phyloP scores from a whole-genome alignment of 2,113 vertebrate species.

The Cottus gobio region DNA sequence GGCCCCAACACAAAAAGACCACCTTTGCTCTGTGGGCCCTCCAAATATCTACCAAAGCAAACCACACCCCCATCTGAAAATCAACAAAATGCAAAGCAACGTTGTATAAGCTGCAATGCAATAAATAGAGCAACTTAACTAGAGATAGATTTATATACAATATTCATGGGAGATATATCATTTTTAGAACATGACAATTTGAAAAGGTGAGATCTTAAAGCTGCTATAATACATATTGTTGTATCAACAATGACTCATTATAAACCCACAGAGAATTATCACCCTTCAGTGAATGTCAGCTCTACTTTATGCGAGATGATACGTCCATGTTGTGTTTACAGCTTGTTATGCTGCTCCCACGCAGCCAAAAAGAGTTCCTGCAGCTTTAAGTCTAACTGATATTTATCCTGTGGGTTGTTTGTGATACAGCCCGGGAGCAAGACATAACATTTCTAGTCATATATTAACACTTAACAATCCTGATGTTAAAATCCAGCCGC shows the following conservation, averaged over 20 bases:
- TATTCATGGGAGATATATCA: background rate
- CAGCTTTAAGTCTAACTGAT: too few species aligned
- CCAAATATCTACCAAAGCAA: conserved; percentile 31
- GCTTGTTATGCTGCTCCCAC: too few species aligned
- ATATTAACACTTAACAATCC: too few species aligned
- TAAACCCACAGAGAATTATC: too few species aligned
- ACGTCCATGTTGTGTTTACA: too few species aligned
- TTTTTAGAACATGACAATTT: background rate
- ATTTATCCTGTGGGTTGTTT: too few species aligned
- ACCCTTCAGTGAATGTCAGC: background rate
- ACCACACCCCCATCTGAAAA: background rate
- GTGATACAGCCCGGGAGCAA: too few species aligned
- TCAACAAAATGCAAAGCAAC: background rate
- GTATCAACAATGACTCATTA: background rate
- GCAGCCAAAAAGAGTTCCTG: too few species aligned
- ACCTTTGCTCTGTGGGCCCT: conserved; percentile 62
- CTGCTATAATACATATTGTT: background rate
- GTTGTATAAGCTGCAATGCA: too few species aligned
- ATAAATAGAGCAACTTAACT: background rate
- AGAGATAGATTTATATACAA: too few species aligned
- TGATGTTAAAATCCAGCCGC: too few species aligned
- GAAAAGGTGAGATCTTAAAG: background rate
- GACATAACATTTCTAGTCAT: too few species aligned
- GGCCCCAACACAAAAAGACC: conserved; percentile 62
- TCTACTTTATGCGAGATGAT: background rate